These are phyloP conservation scores for Nemurella pictetii DNA, from an alignment of 2,888 invertebrate species.

Conservation along the genomic window DNA sequence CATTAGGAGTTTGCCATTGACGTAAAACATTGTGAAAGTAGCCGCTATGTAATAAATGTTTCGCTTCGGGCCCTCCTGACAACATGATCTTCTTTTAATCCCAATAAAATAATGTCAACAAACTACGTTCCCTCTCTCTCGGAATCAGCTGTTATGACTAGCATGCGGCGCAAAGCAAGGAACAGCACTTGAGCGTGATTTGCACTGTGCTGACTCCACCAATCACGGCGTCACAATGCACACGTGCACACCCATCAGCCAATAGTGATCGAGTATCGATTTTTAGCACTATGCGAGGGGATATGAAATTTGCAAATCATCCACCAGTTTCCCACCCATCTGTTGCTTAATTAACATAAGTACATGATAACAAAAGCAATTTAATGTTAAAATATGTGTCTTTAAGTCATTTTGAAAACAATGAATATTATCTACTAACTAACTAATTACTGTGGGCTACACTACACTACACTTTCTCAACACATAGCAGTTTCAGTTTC, in stretches of 20 bases:
- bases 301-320: not conserved
- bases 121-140: not conserved
- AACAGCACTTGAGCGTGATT: not conserved
- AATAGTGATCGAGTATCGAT: not conserved
- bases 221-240: not conserved
- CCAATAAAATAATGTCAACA: not conserved
- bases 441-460: no score
- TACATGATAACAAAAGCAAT: no score
- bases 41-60: constrained; percentile 75
- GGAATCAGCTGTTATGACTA: not conserved
- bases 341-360: no score
- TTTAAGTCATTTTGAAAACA: no score
- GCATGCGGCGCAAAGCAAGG: not conserved
- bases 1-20: constrained; percentile 76
- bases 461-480: no score
- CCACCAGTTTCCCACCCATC: not conserved
- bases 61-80: not conserved
- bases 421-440: no score
- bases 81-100: not conserved
- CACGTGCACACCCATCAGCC: not conserved
- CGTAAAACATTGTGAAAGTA: constrained; percentile 84
- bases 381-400: no score
- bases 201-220: not conserved
- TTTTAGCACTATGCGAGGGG: not conserved
- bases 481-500: no score